phyloP scores from a whole-genome alignment of 2,113 vertebrate species.

The Centrocercus urophasianus region DNA sequence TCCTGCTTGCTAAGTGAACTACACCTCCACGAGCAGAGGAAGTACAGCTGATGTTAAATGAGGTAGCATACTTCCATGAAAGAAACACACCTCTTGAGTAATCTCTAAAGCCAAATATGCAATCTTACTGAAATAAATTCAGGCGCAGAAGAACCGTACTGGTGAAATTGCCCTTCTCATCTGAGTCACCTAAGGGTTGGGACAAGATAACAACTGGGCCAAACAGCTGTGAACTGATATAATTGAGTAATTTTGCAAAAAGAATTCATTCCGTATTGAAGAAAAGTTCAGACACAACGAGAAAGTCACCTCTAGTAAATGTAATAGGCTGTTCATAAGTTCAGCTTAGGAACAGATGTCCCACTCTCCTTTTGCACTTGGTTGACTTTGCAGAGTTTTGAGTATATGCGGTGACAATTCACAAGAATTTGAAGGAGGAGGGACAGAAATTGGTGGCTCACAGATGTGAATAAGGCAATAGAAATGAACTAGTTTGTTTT shows the following conservation, averaged over 20 bases:
- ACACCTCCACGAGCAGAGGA: not conserved
- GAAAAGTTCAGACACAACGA: constrained; percentile 19
- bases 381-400: constrained; percentile 38
- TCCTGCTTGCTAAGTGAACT: not conserved
- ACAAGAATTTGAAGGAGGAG: not conserved
- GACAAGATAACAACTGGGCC: not conserved
- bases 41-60: not conserved
- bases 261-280: not conserved
- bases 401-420: not conserved
- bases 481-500: constrained; percentile 61
- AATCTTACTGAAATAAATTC: not conserved
- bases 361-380: constrained; percentile 24
- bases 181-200: not conserved
- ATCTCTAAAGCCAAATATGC: not conserved
- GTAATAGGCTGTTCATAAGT: not conserved
- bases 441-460: constrained; percentile 55
- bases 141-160: not conserved
- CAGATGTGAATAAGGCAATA: constrained; percentile 65
- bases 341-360: constrained; percentile 41
- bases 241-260: not conserved
- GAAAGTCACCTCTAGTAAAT: constrained; percentile 30
- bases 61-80: not conserved
- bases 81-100: constrained; percentile 25
- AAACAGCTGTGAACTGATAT: not conserved
- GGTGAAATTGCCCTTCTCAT: not conserved